These are phyloP conservation scores for Candoia aspera DNA, from an alignment of 2,113 vertebrate genomes.

Conservation along the genomic window DNA sequence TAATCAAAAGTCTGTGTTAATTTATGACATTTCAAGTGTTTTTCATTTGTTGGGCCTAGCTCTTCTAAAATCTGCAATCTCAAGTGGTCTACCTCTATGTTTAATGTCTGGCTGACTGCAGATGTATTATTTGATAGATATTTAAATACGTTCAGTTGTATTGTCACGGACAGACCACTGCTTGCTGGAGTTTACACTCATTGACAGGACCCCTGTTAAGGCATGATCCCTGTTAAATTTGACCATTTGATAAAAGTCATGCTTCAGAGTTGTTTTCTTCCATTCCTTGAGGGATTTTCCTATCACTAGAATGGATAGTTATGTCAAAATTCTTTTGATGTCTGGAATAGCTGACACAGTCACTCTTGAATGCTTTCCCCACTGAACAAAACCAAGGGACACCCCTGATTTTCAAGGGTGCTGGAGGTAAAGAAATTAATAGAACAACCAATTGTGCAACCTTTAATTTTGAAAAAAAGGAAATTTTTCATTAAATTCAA, in stretches of 20 bases:
- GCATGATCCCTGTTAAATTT: too few species aligned
- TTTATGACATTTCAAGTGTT: neutral
- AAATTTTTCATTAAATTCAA: neutral
- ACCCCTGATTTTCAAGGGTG: neutral
- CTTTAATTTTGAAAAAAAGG: neutral
- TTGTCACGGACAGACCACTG: too few species aligned
- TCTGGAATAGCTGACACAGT: neutral
- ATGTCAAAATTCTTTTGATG: neutral
- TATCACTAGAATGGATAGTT: neutral
- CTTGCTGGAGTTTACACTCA: too few species aligned
- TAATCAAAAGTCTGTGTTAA: neutral
- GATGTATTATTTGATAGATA: neutral
- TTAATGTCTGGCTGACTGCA: neutral
- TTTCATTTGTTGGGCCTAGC: neutral
- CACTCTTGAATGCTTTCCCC: neutral
- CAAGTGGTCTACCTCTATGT: neutral
- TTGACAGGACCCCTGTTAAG: too few species aligned
- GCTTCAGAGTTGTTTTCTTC: neutral
- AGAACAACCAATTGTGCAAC: neutral
- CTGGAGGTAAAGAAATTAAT: neutral
- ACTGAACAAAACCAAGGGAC: neutral
- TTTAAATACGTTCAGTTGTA: neutral
- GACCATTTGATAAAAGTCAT: neutral
- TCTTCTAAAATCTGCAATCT: neutral
- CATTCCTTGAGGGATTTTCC: neutral